Evolutionary conservation across 2,113 vertebrate genomes (phyloP), one percentile per base, ranked within the genome.

Genomic region (Bubalus kerabau): DNA sequence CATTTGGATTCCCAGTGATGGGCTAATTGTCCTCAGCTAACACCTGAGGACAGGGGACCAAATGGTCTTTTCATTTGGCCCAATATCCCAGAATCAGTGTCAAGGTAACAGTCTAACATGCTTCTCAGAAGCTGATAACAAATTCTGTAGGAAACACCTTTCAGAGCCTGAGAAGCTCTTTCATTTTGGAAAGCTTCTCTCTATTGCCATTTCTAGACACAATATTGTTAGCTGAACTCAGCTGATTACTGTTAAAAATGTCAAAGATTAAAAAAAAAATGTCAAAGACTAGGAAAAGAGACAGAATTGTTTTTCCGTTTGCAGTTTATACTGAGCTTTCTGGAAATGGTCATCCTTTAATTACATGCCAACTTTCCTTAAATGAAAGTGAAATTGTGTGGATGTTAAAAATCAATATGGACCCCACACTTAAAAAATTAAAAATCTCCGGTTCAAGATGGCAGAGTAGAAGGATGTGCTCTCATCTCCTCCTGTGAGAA

Each of bases 341-440:
- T 96, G 46, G 76, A 89, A 91, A 96, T n/a, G 43, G 81, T 82
- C 67, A 86, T 85, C 28, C 76, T 96, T 91, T 96, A 96, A 97
- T 88, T 95, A 91, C 14, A 86, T n/a, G 57, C 23, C 36, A 16
- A 19, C 57, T 91, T 89, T 92, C 81, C 52, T 91, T 43, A 59
- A 92, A 92, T 48, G 62, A 90, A 93, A 50, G 59, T 90, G 54
- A 97, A 96, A 30, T 64, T 93, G 59, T 96, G 52, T 8, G 74
- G 94, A 90, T 90, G n/a, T 62, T 82, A 93, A 93, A 93, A 93
- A 95, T 95, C 91, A 43, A 30, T 90, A 78, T 43, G 46, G 10
- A 83, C 10, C 6, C 11, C 21, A 43, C 36, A 43, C 71, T 74
- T 43, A 7, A 43, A 74, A 74, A 43, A 43, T 74, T 14, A 14